A percentile compares a stretch with the other conserved stretches of the same genome.
Conservation (phyloP, 1,140 invertebrate species). For the Papilio polyxenes region DNA sequence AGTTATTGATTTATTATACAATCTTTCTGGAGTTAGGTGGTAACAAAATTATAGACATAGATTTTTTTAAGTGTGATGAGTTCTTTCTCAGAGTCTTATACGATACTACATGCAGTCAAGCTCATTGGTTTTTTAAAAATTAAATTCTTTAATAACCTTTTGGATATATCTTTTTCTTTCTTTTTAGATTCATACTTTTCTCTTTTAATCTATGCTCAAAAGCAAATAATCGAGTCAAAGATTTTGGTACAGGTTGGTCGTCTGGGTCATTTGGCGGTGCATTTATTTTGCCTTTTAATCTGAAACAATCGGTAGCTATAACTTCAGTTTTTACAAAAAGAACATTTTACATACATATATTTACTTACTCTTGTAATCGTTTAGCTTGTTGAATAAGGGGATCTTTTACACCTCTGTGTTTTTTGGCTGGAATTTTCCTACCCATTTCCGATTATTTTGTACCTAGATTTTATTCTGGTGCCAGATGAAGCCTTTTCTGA, state of each 20-base stretch:
- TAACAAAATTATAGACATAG: no score
- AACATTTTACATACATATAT: constrained; percentile 37
- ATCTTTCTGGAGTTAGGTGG: no score
- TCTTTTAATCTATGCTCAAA: constrained; percentile 80
- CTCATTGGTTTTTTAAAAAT: not conserved
- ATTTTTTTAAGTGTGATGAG: no score
- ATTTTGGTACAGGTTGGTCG: constrained; percentile 85
- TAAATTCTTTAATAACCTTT: constrained; percentile 16
- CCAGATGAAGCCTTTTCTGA: no score
- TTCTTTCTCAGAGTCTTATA: no score
- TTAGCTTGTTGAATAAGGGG: constrained; percentile 83
- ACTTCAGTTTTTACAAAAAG: constrained; percentile 1
- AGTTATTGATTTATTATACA: no score
- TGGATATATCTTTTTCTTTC: constrained; percentile 54
- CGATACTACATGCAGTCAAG: no score
- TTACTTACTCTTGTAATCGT: constrained; percentile 81
- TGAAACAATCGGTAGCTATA: constrained; percentile 55
- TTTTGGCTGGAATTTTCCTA: constrained; percentile 87
- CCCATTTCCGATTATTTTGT: constrained; percentile 80
- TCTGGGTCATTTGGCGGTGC: constrained; percentile 83
- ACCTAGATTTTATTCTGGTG: not conserved
- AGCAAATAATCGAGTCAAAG: constrained; percentile 82
- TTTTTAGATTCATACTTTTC: constrained; percentile 73
- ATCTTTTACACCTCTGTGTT: constrained; percentile 86
- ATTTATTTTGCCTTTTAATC: constrained; percentile 85